Evolutionary conservation across 2,888 invertebrate genomes (phyloP).

Genomic region (Melieria crassipennis): DNA sequence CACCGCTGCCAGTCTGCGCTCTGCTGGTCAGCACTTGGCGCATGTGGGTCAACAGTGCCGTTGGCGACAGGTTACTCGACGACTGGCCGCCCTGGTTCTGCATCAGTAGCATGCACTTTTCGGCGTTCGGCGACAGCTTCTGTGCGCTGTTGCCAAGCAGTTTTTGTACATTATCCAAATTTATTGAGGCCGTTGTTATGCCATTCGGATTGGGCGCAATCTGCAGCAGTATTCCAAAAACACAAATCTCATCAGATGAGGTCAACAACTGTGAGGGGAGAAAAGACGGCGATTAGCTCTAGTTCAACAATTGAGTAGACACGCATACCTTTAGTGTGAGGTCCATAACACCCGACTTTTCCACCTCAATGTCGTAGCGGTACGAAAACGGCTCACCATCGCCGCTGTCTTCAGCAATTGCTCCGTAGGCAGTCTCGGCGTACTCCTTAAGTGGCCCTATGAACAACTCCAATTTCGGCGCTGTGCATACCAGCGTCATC

Average conservation of each 20-base stretch:
- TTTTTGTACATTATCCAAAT: constrained; percentile 58
- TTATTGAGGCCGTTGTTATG: constrained; percentile 53
- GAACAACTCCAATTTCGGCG: constrained; percentile 59
- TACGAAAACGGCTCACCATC: constrained; percentile 52
- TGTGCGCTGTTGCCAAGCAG: constrained; percentile 49
- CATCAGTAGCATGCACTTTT: constrained; percentile 54
- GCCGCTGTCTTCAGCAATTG: constrained; percentile 43
- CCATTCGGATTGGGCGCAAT: constrained; percentile 59
- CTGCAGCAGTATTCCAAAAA: constrained; percentile 59
- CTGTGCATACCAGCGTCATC: constrained; percentile 56
- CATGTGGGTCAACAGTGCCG: constrained; percentile 32
- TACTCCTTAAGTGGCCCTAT: constrained; percentile 57
- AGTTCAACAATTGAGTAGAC: not conserved
- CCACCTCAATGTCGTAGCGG: constrained; percentile 60
- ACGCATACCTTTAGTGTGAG: constrained; percentile 52
- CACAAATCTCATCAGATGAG: constrained; percentile 53
- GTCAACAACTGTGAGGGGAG: constrained; percentile 48
- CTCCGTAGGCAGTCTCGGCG: constrained; percentile 56
- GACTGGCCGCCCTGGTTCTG: not conserved
- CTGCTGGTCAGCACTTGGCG: constrained; percentile 24
- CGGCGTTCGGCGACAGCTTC: constrained; percentile 49
- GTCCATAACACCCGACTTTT: constrained; percentile 55
- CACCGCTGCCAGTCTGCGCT: not conserved
- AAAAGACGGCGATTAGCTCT: not conserved
- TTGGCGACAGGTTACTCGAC: constrained; percentile 10